Evolutionary conservation across 2,113 vertebrate species (phyloP).

Genomic region (Leptosomus discolor): DNA sequence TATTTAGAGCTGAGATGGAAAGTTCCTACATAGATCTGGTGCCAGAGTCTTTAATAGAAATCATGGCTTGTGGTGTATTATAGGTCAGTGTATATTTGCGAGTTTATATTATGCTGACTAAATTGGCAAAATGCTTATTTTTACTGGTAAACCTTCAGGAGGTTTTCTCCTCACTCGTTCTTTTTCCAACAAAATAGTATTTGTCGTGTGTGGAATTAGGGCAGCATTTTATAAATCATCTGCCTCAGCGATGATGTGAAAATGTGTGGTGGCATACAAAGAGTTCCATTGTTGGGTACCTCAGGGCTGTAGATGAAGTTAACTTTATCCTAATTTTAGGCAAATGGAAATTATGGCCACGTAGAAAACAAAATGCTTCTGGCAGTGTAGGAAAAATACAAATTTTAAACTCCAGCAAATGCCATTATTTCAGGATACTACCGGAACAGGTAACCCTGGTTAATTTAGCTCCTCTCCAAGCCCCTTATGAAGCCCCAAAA

Average conservation of each 20-base stretch:
- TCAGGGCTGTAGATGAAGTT: conserved; percentile 3
- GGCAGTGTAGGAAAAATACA: conserved; percentile 46
- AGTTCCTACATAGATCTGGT: conserved; percentile 84
- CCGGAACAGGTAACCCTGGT: background rate
- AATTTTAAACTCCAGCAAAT: background rate
- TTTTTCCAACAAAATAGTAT: conserved; percentile 56
- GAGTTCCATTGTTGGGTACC: conserved; percentile 60
- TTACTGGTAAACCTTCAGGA: conserved; percentile 75
- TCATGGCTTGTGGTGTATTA: conserved; percentile 73
- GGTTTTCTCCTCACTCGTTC: conserved; percentile 11
- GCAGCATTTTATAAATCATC: conserved; percentile 38
- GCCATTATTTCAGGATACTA: background rate
- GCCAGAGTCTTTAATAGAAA: conserved; percentile 87
- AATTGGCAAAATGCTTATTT: conserved; percentile 72
- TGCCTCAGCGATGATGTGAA: conserved; percentile 22
- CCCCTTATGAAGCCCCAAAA: background rate
- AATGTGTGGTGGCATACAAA: conserved; percentile 49
- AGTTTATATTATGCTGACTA: conserved; percentile 70
- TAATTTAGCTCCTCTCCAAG: background rate
- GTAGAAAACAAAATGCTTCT: conserved; percentile 24
- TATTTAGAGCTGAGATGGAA: conserved; percentile 81
- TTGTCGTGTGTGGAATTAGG: conserved; percentile 56
- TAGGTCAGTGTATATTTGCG: conserved; percentile 66
- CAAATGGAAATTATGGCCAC: conserved; percentile 12
- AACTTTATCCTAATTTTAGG: conserved; percentile 43